Base-by-base conservation (phyloP, 2,888 invertebrate genomes). In the Barypeithes pellucidus region DNA sequence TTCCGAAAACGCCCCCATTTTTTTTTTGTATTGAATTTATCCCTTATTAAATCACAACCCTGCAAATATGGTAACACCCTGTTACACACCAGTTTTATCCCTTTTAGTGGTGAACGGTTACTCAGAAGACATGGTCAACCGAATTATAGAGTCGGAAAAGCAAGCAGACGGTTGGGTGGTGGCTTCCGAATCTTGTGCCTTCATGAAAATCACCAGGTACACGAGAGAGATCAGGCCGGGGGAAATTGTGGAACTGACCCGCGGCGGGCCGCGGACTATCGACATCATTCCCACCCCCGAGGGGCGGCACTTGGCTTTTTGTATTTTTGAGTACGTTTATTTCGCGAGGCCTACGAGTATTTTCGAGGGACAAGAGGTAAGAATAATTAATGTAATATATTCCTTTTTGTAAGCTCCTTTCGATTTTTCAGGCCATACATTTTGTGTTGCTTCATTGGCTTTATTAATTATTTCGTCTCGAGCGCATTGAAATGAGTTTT, bases 301-400 rank as follows among this genome's bases (percentile, higher is more conserved):
- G 72, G 91, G 91, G 78, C 92, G 91, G 76, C 90, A 92, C 73
- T 92, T 94, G 76, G 97, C 99, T 0, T 97, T 99, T 88, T 99
- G 99, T 86, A 98, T 99, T 83, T 99, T 99, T 86, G 99, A 99
- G 86, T 99, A 99, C 85, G 98, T 99, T 0, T 99, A 99, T 87
- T 99, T 99, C 88, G 97, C 99, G 0, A 87, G 98, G 77, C 94
- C 98, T 0, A 99, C 99, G 85, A 95, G 95, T 83, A 92, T 95
- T 82, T 95, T 99, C 82, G 98, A 99, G 90, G 98, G 96, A 33
- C 96, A 97, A 86, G 96, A 95, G 93, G 97, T 98, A 4, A 24
- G 18, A 47, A 16, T n/a, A n/a, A n/a, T n/a, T n/a, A n/a, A n/a
- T n/a, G n/a, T n/a, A n/a, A n/a, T n/a, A n/a, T n/a, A n/a, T n/a